Evolutionary conservation across 2,797 vertebrate species (phyloP).

Genomic region (Pseudomugil gertrudae): DNA sequence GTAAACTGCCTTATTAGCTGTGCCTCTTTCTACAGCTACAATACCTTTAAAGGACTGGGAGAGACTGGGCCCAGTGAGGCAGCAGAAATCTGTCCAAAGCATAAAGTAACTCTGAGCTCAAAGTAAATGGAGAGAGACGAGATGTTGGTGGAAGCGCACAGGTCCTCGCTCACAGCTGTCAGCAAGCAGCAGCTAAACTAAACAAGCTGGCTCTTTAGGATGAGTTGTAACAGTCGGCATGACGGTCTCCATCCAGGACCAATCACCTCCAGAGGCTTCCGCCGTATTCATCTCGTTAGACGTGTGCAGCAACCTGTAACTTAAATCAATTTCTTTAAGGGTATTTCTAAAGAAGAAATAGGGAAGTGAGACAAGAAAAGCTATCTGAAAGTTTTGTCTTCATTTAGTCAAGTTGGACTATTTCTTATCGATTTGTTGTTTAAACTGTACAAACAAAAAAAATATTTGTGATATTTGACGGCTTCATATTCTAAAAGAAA

Average conservation of each 20-base stretch:
- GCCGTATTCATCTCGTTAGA: background rate
- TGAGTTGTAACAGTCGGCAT: slow-evolving; percentile 10
- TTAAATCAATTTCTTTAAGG: no score
- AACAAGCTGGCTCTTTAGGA: slow-evolving; percentile 9
- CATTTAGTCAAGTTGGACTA: no score
- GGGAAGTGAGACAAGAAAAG: no score
- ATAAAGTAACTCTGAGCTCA: slow-evolving; percentile 11
- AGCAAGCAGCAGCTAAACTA: slow-evolving; percentile 7
- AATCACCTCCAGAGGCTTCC: background rate
- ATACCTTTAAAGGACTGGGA: slow-evolving; percentile 47
- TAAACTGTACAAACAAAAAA: no score
- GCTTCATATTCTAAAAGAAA: no score
- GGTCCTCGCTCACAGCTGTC: slow-evolving; percentile 12
- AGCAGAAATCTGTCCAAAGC: slow-evolving; percentile 16
- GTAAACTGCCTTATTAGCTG: slow-evolving; percentile 48
- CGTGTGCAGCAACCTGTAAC: background rate
- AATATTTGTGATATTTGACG: no score
- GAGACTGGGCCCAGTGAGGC: slow-evolving; percentile 20
- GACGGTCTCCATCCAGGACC: slow-evolving; percentile 9
- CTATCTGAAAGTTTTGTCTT: no score
- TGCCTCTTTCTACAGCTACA: slow-evolving; percentile 16
- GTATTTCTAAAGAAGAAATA: no score
- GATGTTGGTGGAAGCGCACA: slow-evolving; percentile 16
- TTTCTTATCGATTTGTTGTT: no score
- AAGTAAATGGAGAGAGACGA: slow-evolving; percentile 18